Evolutionary conservation across 2,888 invertebrate genomes (phyloP), one percentile per base, ranked within the genome.

Genomic region (Hesperia comma): DNA sequence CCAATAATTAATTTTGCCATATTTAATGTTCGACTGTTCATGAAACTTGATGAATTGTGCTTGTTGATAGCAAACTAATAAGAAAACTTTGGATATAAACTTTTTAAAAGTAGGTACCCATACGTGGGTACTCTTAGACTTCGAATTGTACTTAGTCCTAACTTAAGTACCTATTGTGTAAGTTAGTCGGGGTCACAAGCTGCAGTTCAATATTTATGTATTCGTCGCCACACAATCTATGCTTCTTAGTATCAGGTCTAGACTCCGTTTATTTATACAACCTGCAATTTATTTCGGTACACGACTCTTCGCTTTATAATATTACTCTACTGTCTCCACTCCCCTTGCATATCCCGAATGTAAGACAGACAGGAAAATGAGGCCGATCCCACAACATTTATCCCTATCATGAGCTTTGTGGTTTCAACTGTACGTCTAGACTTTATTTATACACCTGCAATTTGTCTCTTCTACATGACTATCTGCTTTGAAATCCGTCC

Each of bases 371-470:
- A 71, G 67, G 62, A 67, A 69, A 69, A 67, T 19, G 19, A 19
- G 17, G 49, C 49, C 19, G 49, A 49, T 19, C 19, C 17, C 19
- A 12, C 54, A 54, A 33, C 55, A 63, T 68, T 64, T 70, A 75
- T 70, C 70, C 69, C 60, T 70, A 63, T 70, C 67, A 68, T 68
- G 64, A 71, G 72, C 73, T 71, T 70, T 68, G 69, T 68, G 70
- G 73, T 67, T 75, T 73, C 70, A 67, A 68, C 67, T 69, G 61
- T 63, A 66, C 70, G 74, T 75, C 75, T 75, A 75, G 75, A 74
- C 71, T 61, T 61, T 66, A 66, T 66, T 58, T 66, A 66, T 60
- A 66, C 53, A 53, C 53, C 53, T 66, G 64, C 64, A 66, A 66
- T 66, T 66, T 66, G 64, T 51, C 19, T 43, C 58, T 69, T 64